Conservation (phyloP, 1,140 invertebrate genomes). For the Drosophila sturtevanti region DNA sequence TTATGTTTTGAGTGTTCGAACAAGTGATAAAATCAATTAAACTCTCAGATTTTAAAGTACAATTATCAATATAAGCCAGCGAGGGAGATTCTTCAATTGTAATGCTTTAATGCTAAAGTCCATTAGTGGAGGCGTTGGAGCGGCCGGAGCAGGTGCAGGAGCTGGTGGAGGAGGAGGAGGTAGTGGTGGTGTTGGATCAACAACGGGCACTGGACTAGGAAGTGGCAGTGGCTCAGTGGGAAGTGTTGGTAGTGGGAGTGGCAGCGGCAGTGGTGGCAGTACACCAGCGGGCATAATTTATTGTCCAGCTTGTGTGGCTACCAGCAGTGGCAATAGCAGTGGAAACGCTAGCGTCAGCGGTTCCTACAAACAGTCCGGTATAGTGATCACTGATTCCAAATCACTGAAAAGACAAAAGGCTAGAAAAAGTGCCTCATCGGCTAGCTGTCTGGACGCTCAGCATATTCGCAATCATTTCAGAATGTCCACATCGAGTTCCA, state of each 20-base stretch:
- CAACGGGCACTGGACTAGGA: slow-evolving; percentile 18
- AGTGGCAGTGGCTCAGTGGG: slow-evolving; percentile 15
- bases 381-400: slow-evolving; percentile 45
- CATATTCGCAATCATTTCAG: slow-evolving; percentile 69
- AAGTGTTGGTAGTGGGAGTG: slow-evolving; percentile 31
- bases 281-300: slow-evolving; percentile 55
- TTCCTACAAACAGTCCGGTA: slow-evolving; percentile 22
- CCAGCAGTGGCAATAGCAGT: slow-evolving; percentile 29
- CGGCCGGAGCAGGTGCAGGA: slow-evolving; percentile 36
- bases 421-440: slow-evolving; percentile 66
- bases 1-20: not conserved
- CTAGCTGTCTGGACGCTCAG: slow-evolving; percentile 64
- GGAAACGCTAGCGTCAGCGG: slow-evolving; percentile 25
- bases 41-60: not conserved
- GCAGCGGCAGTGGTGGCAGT: slow-evolving; percentile 46
- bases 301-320: slow-evolving; percentile 67
- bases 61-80: slow-evolving; percentile 50
- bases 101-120: slow-evolving; percentile 82
- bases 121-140: slow-evolving; percentile 67
- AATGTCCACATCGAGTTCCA: slow-evolving; percentile 75
- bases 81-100: slow-evolving; percentile 62
- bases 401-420: slow-evolving; percentile 56
- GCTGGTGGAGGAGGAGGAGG: slow-evolving; percentile 43
- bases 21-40: not conserved
- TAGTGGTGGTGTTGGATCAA: slow-evolving; percentile 33